phyloP scores from a whole-genome alignment of 2,113 vertebrate species.

The Apaloderma vittatum region DNA sequence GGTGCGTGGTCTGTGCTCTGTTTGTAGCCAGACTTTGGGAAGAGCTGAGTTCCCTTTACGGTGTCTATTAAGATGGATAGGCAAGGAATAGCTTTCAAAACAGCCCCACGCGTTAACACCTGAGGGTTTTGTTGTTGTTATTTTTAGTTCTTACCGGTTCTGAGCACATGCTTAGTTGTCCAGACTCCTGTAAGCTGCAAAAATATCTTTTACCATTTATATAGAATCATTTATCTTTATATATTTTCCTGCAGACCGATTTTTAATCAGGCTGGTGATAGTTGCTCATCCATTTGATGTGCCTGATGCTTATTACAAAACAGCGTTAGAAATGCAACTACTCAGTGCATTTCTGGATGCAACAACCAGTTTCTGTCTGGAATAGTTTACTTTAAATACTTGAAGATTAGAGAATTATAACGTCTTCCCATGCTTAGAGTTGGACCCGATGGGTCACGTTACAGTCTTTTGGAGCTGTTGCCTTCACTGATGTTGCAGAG shows the following conservation, averaged over 20 bases:
- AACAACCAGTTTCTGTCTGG: background rate
- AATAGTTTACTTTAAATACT: background rate
- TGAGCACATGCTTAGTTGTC: background rate
- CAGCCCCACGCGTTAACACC: background rate
- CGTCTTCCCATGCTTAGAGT: background rate
- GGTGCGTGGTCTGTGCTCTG: fast-evolving
- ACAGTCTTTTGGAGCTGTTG: background rate
- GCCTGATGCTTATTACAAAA: background rate
- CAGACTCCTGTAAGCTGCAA: background rate
- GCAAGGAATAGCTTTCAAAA: background rate
- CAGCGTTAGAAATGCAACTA: background rate
- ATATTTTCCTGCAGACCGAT: background rate
- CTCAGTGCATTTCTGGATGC: background rate
- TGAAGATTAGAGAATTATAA: background rate
- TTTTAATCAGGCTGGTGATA: background rate
- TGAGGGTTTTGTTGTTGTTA: background rate
- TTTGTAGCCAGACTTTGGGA: background rate
- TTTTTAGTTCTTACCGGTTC: background rate
- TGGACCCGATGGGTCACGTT: background rate
- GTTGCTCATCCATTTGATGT: background rate
- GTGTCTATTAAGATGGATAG: background rate
- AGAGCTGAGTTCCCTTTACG: background rate
- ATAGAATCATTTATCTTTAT: background rate
- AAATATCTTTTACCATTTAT: background rate
- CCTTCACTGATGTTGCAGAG: background rate